These are phyloP conservation scores for Linurgus olivaceus DNA, from an alignment of 2,797 vertebrate genomes.

Conservation along the genomic window DNA sequence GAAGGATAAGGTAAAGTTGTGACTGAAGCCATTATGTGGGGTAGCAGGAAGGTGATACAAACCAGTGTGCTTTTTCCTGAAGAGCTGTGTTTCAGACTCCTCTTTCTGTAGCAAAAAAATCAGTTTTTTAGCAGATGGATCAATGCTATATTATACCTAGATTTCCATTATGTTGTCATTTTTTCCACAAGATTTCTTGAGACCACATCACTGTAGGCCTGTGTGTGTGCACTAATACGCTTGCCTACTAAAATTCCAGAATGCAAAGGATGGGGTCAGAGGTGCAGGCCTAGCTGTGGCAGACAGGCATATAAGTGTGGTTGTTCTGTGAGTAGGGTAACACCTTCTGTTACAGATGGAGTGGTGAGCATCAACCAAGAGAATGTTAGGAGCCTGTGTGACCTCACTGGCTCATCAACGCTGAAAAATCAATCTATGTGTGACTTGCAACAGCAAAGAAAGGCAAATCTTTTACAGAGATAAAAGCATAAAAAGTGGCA, in stretches of 20 bases:
- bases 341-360: neutral
- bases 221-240: neutral
- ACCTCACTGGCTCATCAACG: neutral
- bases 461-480: neutral
- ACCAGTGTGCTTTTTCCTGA: neutral
- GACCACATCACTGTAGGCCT: neutral
- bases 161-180: neutral
- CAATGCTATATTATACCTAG: neutral
- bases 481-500: neutral
- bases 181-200: neutral
- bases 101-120: neutral
- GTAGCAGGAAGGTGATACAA: neutral
- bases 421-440: neutral
- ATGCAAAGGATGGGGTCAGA: neutral
- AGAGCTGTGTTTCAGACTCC: neutral
- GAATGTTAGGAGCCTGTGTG: neutral
- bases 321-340: neutral
- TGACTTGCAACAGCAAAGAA: neutral
- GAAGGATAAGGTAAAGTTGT: neutral
- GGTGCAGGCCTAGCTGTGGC: neutral
- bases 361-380: neutral
- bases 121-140: neutral
- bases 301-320: fast-evolving
- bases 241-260: neutral
- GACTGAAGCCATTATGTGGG: neutral